Evolutionary conservation across 2,888 invertebrate species (phyloP).

Genomic region (Neoitamus cyanurus): DNA sequence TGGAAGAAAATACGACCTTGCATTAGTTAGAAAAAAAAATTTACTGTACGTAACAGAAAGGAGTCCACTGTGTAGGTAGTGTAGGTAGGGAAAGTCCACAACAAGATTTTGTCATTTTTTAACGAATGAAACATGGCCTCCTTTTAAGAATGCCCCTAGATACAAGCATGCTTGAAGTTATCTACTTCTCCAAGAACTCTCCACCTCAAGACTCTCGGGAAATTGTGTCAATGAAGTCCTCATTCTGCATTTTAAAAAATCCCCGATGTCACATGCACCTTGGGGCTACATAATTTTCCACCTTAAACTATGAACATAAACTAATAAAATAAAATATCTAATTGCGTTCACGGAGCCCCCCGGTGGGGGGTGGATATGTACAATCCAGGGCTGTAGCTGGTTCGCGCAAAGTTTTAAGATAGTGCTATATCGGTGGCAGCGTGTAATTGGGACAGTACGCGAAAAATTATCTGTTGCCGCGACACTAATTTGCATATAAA

Average conservation of each 20-base stretch:
- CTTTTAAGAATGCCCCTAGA: conserved; percentile 18
- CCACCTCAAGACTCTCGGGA: conserved; percentile 27
- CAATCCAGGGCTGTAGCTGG: not conserved
- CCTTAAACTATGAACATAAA: not conserved
- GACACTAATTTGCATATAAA: conserved; percentile 31
- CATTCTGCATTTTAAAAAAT: conserved; percentile 25
- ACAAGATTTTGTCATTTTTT: not conserved
- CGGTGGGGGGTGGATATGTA: not conserved
- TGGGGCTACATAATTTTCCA: not conserved
- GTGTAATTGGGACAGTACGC: not conserved
- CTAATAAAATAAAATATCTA: not conserved
- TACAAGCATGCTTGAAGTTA: conserved; percentile 25
- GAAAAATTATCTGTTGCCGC: conserved; percentile 14
- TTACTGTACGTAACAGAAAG: not conserved
- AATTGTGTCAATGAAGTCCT: conserved; percentile 38
- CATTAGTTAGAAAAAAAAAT: too few species aligned
- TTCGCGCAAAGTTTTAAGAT: not conserved
- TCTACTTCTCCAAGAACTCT: conserved; percentile 35
- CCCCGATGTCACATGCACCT: not conserved
- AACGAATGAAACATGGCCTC: conserved; percentile 19
- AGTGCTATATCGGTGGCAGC: not conserved
- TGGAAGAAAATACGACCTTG: not conserved
- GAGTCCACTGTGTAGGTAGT: not conserved
- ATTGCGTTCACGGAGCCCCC: not conserved
- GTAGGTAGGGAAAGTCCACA: not conserved